These are phyloP conservation scores for Xerus rutilus DNA, from an alignment of 2,797 vertebrate species.

Conservation along the genomic window DNA sequence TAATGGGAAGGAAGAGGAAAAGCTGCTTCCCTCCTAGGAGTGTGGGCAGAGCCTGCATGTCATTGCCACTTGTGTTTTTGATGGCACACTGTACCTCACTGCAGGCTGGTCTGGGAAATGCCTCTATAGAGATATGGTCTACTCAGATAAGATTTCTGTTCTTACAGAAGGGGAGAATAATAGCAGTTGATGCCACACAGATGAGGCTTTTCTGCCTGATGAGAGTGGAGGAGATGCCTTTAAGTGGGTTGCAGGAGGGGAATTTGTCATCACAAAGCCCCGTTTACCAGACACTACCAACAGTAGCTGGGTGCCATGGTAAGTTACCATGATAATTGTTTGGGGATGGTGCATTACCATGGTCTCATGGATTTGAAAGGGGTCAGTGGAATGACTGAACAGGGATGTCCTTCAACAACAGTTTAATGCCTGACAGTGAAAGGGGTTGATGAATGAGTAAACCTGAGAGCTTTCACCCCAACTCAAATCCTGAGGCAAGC, in stretches of 20 bases:
- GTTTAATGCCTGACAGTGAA: not conserved
- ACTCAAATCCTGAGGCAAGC: not conserved
- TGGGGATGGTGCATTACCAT: not conserved
- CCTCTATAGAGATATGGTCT: not conserved
- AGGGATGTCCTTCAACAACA: not conserved
- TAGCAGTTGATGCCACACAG: not conserved
- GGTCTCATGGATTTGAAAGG: not conserved
- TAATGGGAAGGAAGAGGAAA: not conserved
- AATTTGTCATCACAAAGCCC: not conserved
- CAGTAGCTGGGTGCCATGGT: not conserved
- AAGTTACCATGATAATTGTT: not conserved
- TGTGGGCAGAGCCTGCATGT: not conserved
- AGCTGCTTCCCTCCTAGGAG: not conserved
- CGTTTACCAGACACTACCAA: not conserved
- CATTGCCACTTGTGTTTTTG: not conserved
- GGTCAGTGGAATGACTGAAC: too few relatives aligned
- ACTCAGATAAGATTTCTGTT: not conserved
- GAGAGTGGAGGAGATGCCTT: not conserved
- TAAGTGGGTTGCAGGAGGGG: not conserved
- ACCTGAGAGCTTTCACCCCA: not conserved
- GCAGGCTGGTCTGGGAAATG: not conserved
- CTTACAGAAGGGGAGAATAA: not conserved
- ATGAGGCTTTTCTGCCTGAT: not conserved
- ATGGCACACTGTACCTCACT: not conserved
- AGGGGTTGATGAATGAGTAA: not conserved